Percentiles rank a stretch among this genome's conserved stretches.
Conservation (phyloP, 2,113 vertebrate species). For the Talpa occidentalis region DNA sequence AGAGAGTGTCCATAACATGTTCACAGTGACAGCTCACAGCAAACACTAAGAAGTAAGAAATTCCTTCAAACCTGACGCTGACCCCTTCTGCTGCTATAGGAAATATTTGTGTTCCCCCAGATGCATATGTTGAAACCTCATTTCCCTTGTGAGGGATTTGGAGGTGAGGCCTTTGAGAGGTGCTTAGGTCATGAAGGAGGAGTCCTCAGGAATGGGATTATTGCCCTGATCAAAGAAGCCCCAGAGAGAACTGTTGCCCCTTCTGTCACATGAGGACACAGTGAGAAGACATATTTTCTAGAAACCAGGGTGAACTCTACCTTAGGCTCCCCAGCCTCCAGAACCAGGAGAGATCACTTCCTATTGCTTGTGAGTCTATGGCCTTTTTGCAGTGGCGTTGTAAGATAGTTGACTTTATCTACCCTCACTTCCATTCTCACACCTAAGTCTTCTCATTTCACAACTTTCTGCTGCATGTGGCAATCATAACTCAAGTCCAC, state of each 20-base stretch:
- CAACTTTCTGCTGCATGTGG: neutral
- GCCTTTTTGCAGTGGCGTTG: too few relatives aligned
- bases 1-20: neutral
- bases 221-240: neutral
- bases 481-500: neutral
- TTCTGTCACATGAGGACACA: neutral
- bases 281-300: neutral
- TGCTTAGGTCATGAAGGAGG: neutral
- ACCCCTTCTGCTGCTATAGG: neutral
- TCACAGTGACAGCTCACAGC: neutral
- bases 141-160: neutral
- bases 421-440: neutral
- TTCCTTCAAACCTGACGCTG: fast-evolving
- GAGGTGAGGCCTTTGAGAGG: neutral
- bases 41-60: neutral
- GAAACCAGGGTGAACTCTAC: too few relatives aligned
- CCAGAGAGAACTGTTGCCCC: neutral
- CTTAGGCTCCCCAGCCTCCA: neutral
- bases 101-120: neutral
- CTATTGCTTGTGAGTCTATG: neutral
- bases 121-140: neutral
- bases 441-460: neutral
- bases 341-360: neutral
- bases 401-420: neutral
- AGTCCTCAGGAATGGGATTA: neutral